phyloP scores from a whole-genome alignment of 2,888 invertebrate species.

The Drosophila prostipennis region DNA sequence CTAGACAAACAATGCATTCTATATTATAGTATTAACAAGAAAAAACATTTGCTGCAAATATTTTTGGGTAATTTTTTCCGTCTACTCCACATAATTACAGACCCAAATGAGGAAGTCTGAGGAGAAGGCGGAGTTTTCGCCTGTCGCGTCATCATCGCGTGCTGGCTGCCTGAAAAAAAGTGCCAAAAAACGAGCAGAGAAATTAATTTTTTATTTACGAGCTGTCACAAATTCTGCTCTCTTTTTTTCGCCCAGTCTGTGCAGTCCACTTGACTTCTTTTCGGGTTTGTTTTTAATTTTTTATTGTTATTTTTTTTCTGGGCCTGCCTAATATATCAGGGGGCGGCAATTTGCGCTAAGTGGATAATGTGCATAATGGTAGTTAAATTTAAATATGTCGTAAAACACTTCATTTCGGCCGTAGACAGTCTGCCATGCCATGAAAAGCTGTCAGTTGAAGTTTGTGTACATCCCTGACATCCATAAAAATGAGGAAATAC shows the following conservation, averaged over 20 bases:
- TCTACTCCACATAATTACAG: constrained; percentile 68
- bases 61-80: constrained; percentile 40
- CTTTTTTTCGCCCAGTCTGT: constrained; percentile 23
- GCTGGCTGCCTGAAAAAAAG: constrained; percentile 23
- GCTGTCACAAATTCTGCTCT: constrained; percentile 64
- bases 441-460: constrained; percentile 65
- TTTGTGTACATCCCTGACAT: constrained; percentile 62
- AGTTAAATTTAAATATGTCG: constrained; percentile 75
- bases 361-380: constrained; percentile 79
- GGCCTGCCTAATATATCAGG: constrained; percentile 69
- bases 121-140: constrained; percentile 34
- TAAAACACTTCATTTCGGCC: constrained; percentile 74
- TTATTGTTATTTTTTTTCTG: constrained; percentile 15
- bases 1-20: constrained; percentile 58
- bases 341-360: constrained; percentile 79
- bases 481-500: constrained; percentile 45
- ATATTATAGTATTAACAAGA: constrained; percentile 27
- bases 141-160: constrained; percentile 75
- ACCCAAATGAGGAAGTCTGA: constrained; percentile 28
- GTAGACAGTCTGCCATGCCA: constrained; percentile 46
- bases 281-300: constrained; percentile 38
- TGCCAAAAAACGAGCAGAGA: constrained; percentile 48
- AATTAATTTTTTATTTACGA: constrained; percentile 79
- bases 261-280: constrained; percentile 55
- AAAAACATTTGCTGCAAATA: constrained; percentile 30